Evolutionary conservation across 2,113 vertebrate genomes (phyloP).

Genomic region (Silurus asotus): DNA sequence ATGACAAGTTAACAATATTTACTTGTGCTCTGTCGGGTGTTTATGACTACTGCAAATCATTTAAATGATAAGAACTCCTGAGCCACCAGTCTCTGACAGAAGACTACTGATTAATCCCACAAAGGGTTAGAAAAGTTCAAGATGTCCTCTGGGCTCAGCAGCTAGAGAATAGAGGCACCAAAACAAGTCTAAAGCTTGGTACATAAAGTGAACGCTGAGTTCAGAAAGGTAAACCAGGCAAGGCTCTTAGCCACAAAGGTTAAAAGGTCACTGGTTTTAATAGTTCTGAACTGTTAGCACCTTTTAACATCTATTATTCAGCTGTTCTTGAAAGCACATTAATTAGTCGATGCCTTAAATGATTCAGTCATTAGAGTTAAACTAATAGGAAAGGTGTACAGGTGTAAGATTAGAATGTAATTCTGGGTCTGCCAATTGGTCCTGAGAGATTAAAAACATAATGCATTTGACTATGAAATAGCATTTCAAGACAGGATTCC

Average conservation of each 20-base stretch:
- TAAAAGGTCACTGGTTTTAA: not conserved
- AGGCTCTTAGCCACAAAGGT: not conserved
- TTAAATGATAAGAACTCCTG: not conserved
- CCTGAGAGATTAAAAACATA: not conserved
- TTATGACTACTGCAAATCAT: not conserved
- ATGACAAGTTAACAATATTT: not conserved
- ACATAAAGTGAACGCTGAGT: not conserved
- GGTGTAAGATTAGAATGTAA: not conserved
- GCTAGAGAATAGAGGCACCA: not conserved
- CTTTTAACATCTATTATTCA: not conserved
- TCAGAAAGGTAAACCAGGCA: not conserved
- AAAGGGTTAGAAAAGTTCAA: not conserved
- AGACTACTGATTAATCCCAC: not conserved
- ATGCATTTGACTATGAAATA: not conserved
- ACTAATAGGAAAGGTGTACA: not conserved
- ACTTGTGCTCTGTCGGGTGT: not conserved
- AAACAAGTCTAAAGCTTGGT: not conserved
- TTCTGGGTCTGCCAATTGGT: not conserved
- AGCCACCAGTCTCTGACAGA: not conserved
- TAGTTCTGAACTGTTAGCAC: not conserved
- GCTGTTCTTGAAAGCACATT: not conserved
- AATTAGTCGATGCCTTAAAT: not conserved
- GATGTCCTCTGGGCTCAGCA: conserved; percentile 10
- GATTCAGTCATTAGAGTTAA: not conserved
- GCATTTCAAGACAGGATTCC: not conserved